Base-by-base conservation (phyloP, 2,888 invertebrate genomes). In the Ochropacha duplaris region DNA sequence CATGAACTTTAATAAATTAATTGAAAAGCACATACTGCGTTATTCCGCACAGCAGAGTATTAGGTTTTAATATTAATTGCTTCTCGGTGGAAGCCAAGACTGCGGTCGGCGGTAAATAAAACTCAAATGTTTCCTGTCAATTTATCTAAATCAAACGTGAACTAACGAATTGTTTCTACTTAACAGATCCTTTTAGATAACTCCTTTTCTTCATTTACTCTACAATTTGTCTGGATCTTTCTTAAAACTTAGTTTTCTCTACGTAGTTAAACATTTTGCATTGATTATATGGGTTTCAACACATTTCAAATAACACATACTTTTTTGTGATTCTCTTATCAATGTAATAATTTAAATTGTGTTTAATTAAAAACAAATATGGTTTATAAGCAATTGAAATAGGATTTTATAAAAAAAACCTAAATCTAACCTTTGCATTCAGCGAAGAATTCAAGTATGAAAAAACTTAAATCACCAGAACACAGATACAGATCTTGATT, bases 11-110 rank as follows among this genome's bases (percentile, higher is more conserved):
- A 12, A 28, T 4, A 24, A 50, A 52, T 11, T 22, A 2, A 22
- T 55, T 22, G 28, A 4, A 16, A 6, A 54, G 51, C 60, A 44
- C 56, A 52, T 72, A 62, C 71, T 50, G 9, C 49, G 50, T 68
- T 66, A 31, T 56, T 26, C 9, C 36, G 5, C 34, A 56, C 31
- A 39, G 44, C 66, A 72, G 54, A 16, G 22, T 58, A 54, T 63
- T 50, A 64, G 73, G 69, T 73, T 81, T 79, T 74, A 79, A 74
- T 76, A 78, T 79, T 77, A 83, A 82, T 79, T 78, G 74, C 66
- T 68, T 62, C 61, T 67, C 59, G 68, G 69, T 61, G 56, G 58
- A 60, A 68, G 75, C 72, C 75, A 74, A 72, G 74, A 62, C 62
- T 57, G 60, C 67, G 64, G 61, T 60, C 44, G 16, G 54, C 63